phyloP scores from a whole-genome alignment of 2,113 vertebrate species.

The Scortum barcoo region DNA sequence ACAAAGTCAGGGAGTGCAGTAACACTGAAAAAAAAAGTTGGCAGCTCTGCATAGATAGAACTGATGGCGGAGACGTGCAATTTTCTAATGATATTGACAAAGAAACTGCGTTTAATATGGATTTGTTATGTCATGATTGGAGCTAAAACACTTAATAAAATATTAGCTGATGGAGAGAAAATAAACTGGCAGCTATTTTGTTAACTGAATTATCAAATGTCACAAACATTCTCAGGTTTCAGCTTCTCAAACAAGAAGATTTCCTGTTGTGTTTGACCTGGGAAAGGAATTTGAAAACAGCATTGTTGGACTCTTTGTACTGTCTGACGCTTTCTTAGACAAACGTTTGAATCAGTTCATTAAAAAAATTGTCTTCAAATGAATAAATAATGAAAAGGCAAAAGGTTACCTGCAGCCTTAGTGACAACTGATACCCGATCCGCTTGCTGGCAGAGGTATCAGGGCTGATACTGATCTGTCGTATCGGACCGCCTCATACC shows the following conservation, averaged over 20 bases:
- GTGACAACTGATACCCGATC: not conserved
- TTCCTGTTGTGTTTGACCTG: not conserved
- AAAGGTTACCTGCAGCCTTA: not conserved
- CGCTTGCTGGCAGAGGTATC: not conserved
- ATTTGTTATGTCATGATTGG: not conserved
- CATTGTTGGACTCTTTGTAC: not conserved
- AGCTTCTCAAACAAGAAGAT: not conserved
- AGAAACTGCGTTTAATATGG: not conserved
- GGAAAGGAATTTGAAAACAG: not conserved
- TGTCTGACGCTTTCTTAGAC: not conserved
- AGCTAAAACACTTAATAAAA: not conserved
- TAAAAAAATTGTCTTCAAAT: not conserved
- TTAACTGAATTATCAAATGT: not conserved
- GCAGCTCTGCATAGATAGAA: not conserved
- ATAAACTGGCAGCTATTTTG: not conserved
- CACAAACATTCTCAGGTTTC: not conserved
- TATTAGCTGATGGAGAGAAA: not conserved
- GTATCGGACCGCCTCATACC: not conserved
- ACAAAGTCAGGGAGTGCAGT: not conserved
- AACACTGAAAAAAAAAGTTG: not conserved
- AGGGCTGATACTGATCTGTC: not conserved
- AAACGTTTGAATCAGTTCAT: not conserved
- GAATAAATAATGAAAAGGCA: not conserved
- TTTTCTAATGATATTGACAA: not conserved
- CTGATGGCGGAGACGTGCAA: not conserved